These are phyloP conservation scores for Monodelphis domestica DNA, from an alignment of 2,797 vertebrate genomes.

Conservation along the genomic window DNA sequence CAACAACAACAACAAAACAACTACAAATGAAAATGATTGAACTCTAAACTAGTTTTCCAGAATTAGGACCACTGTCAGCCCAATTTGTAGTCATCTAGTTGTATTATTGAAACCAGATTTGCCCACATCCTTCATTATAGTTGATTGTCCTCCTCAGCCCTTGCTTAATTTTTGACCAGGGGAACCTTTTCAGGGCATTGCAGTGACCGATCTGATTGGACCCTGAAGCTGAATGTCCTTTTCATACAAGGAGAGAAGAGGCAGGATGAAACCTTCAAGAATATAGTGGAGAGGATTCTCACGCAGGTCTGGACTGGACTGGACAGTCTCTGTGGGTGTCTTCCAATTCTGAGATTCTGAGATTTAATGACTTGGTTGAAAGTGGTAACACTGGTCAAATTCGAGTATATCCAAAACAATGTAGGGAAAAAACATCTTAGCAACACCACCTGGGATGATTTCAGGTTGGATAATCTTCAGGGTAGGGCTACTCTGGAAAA, in stretches of 20 bases:
- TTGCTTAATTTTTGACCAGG: not conserved
- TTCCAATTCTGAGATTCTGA: not conserved
- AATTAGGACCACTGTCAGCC: not conserved
- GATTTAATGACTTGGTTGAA: not conserved
- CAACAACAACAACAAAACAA: not conserved
- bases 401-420: conserved; percentile 37
- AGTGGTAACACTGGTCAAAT: not conserved
- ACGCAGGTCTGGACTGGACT: not conserved
- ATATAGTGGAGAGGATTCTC: not conserved
- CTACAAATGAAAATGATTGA: not conserved
- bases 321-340: not conserved
- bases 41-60: not conserved
- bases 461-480: conserved; percentile 35
- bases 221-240: not conserved
- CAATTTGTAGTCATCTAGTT: not conserved
- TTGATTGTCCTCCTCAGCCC: not conserved
- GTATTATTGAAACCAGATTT: not conserved
- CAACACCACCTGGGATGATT: conserved; percentile 37
- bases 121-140: not conserved
- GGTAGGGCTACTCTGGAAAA: conserved; percentile 67
- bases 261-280: not conserved
- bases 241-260: not conserved
- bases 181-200: not conserved
- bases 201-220: not conserved
- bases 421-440: conserved; percentile 28